These are phyloP conservation scores for Crypturellus tataupa DNA, from an alignment of 2,797 vertebrate genomes.

Conservation along the genomic window DNA sequence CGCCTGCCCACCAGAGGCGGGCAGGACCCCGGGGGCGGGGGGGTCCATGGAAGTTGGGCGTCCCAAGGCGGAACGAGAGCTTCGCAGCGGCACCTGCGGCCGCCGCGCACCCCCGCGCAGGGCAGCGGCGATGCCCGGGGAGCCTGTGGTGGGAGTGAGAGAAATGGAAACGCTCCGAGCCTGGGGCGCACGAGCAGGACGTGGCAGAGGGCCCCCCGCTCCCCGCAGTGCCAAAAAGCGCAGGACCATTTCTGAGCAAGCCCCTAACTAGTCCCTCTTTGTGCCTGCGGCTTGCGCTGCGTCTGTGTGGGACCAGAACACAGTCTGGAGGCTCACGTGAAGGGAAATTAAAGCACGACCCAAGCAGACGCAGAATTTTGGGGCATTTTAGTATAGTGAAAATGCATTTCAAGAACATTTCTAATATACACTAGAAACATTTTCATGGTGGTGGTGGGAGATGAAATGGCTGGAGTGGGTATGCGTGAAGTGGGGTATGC, in stretches of 20 bases:
- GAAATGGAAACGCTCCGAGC: accelerated
- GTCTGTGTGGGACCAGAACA: too few species aligned
- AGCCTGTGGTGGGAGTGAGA: accelerated
- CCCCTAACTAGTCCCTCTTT: accelerated
- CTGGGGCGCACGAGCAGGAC: background rate
- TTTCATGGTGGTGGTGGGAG: background rate
- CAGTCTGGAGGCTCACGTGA: background rate
- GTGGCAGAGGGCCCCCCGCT: background rate
- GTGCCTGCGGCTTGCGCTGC: accelerated
- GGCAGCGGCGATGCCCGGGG: background rate
- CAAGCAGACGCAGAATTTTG: background rate
- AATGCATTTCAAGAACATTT: background rate
- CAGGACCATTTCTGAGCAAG: background rate
- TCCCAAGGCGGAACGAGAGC: too few species aligned
- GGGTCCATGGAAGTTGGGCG: too few species aligned
- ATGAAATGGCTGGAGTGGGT: background rate
- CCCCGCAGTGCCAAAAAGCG: background rate
- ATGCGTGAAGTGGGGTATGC: accelerated
- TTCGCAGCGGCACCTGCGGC: too few species aligned
- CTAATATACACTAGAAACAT: accelerated
- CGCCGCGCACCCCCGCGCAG: too few species aligned
- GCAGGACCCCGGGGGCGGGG: too few species aligned
- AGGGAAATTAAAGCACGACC: too few species aligned
- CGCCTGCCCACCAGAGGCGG: too few species aligned
- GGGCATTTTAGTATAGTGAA: accelerated